Evolutionary conservation across 2,797 vertebrate species (phyloP).

Genomic region (Coccyzus lansbergi): DNA sequence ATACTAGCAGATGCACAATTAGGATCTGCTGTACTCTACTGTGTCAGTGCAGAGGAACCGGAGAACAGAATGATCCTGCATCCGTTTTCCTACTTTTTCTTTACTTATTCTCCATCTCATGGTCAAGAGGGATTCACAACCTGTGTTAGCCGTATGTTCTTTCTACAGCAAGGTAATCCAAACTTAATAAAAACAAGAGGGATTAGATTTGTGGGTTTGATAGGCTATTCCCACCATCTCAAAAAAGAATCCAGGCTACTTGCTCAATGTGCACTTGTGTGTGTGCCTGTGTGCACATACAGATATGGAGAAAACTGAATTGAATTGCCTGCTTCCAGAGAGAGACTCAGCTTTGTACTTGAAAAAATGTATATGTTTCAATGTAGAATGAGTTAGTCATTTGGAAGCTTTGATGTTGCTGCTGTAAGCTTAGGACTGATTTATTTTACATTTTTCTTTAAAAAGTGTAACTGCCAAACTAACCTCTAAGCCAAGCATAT

Average conservation of each 20-base stretch:
- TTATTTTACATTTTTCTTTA: neutral
- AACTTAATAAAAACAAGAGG: neutral
- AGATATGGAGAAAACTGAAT: neutral
- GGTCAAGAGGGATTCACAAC: neutral
- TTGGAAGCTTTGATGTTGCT: neutral
- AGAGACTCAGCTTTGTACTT: neutral
- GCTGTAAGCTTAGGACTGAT: neutral
- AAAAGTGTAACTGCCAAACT: neutral
- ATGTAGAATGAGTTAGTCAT: neutral
- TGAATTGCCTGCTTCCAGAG: neutral
- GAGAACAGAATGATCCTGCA: neutral
- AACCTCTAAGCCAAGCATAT: neutral
- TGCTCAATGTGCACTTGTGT: rapidly evolving
- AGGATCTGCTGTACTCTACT: neutral
- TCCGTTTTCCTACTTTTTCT: neutral
- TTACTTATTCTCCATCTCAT: neutral
- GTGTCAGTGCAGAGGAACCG: neutral
- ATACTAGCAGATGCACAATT: neutral
- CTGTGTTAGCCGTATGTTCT: neutral
- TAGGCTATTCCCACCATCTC: neutral
- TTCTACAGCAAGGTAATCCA: neutral
- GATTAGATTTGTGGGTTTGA: neutral
- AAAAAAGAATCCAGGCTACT: neutral
- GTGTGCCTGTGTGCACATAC: neutral
- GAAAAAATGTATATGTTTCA: neutral